phyloP scores from a whole-genome alignment of 2,888 invertebrate species.

The Lycocerus yunnanus region DNA sequence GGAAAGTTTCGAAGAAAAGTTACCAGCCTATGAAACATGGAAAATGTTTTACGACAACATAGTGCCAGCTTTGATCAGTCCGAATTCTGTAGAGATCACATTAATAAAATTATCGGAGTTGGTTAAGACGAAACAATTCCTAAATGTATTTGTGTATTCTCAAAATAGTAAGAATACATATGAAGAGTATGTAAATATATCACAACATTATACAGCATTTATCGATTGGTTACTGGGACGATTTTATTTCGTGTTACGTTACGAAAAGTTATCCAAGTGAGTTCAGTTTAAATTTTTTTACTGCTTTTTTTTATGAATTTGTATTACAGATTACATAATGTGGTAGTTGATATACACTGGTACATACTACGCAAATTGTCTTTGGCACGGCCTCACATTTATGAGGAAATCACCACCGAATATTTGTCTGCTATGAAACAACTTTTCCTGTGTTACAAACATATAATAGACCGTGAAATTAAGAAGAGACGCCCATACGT shows the following conservation, averaged over 20 bases:
- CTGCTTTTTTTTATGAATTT: neutral
- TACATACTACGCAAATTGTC: slow-evolving; percentile 61
- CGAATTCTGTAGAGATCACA: slow-evolving; percentile 61
- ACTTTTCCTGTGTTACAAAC: slow-evolving; percentile 56
- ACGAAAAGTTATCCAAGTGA: slow-evolving; percentile 59
- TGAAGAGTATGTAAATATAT: slow-evolving; percentile 54
- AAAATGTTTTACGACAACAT: slow-evolving; percentile 68
- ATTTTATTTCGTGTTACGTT: slow-evolving; percentile 66
- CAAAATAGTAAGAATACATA: slow-evolving; percentile 57
- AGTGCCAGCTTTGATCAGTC: slow-evolving; percentile 60
- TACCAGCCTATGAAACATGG: slow-evolving; percentile 59
- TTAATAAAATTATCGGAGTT: slow-evolving; percentile 64
- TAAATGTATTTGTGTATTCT: slow-evolving; percentile 61
- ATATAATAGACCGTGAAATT: slow-evolving; percentile 26
- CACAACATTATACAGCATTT: slow-evolving; percentile 57
- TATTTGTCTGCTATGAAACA: slow-evolving; percentile 56
- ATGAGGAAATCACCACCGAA: slow-evolving; percentile 57
- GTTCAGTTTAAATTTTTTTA: neutral
- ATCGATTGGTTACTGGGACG: slow-evolving; percentile 71
- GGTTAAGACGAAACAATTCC: slow-evolving; percentile 62
- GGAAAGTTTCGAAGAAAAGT: slow-evolving; percentile 25
- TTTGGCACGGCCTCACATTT: slow-evolving; percentile 59
- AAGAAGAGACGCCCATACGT: neutral
- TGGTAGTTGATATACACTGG: slow-evolving; percentile 62
- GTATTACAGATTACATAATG: slow-evolving; percentile 58